Percentiles rank a stretch among this genome's conserved stretches.
Conservation (phyloP, 2,113 vertebrate species). For the Egretta garzetta region DNA sequence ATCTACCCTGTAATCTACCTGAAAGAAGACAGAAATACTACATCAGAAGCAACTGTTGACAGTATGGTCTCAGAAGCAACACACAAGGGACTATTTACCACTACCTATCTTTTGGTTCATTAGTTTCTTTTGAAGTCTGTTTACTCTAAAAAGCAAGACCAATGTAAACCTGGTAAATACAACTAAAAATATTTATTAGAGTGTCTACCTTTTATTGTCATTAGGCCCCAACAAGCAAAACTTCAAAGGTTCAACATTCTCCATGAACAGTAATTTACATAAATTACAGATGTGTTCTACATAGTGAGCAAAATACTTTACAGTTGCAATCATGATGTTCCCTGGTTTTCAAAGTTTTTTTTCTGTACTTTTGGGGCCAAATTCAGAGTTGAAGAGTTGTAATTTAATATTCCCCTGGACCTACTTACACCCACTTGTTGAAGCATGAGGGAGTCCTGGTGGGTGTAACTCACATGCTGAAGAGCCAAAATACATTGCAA, state of each 20-base stretch:
- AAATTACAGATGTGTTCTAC: conserved; percentile 25
- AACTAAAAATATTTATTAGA: conserved; percentile 19
- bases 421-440: conserved; percentile 49
- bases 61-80: background rate
- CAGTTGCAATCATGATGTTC: background rate
- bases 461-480: conserved; percentile 10
- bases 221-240: background rate
- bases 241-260: conserved; percentile 13
- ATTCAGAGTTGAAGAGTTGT: background rate
- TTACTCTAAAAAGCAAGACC: background rate
- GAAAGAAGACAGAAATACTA: background rate
- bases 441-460: background rate
- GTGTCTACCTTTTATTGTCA: background rate
- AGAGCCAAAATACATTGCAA: conserved; percentile 25
- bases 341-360: background rate
- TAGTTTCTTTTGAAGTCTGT: background rate
- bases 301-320: conserved; percentile 3
- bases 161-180: background rate
- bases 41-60: background rate
- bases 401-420: conserved; percentile 32
- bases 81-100: background rate
- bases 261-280: conserved; percentile 41
- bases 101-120: background rate
- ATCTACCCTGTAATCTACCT: background rate
- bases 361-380: background rate